Percentiles rank a stretch among this genome's conserved stretches.
Evolutionary conservation across 2,888 invertebrate genomes (phyloP).

Genomic region (Sinelater perroti): DNA sequence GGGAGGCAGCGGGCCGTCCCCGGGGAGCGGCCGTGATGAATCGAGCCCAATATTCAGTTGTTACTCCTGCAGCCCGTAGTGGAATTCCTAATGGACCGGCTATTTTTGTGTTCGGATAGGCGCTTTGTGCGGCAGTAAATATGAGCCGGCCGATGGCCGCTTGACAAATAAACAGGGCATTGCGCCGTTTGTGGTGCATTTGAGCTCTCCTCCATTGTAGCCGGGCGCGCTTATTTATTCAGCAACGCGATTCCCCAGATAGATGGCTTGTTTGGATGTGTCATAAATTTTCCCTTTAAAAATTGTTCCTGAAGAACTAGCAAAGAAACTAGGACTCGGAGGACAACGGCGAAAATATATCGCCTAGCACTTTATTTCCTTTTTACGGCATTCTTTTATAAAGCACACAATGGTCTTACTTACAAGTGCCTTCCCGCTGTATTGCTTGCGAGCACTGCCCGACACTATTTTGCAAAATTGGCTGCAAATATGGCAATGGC

Average conservation of each 20-base stretch:
- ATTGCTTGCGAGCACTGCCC: no score
- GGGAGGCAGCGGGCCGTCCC: slow-evolving; percentile 29
- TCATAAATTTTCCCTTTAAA: slow-evolving; percentile 14
- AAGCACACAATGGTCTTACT: no score
- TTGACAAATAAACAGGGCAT: slow-evolving; percentile 20
- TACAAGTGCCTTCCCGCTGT: no score
- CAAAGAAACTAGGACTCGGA: no score
- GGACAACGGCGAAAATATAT: background rate
- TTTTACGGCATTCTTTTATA: background rate
- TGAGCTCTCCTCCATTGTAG: background rate
- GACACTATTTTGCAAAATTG: no score
- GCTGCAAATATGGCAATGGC: no score
- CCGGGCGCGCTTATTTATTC: slow-evolving; percentile 21
- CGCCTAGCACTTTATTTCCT: background rate
- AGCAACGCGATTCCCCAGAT: slow-evolving; percentile 11
- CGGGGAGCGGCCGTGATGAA: slow-evolving; percentile 45
- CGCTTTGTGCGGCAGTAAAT: slow-evolving; percentile 40
- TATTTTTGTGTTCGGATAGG: slow-evolving; percentile 46
- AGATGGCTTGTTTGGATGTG: background rate
- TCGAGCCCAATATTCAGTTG: slow-evolving; percentile 50
- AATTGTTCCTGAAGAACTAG: no score
- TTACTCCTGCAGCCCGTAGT: slow-evolving; percentile 48
- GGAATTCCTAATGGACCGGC: slow-evolving; percentile 49
- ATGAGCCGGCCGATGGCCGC: slow-evolving; percentile 26
- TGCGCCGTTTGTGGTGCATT: background rate